phyloP scores from a whole-genome alignment of 2,888 invertebrate species.

The Folsomia manolachei region DNA sequence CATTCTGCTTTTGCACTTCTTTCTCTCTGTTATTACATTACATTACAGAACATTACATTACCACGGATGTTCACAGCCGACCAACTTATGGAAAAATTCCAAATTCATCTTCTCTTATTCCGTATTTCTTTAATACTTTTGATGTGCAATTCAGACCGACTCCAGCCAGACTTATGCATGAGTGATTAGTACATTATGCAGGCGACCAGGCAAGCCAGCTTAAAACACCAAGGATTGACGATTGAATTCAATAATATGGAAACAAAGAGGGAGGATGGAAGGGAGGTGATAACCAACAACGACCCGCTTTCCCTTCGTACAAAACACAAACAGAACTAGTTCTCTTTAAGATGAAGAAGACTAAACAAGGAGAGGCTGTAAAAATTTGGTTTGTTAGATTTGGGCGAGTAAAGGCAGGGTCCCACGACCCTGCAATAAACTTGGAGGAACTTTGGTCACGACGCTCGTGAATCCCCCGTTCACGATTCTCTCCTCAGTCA shows the following conservation, averaged over 20 bases:
- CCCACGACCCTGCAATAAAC: slow-evolving; percentile 46
- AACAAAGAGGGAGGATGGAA: slow-evolving; percentile 16
- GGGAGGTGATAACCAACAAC: slow-evolving; percentile 15
- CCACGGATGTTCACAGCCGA: slow-evolving; percentile 5
- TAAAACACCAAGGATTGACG: slow-evolving; percentile 17
- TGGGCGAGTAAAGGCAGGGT: slow-evolving; percentile 14
- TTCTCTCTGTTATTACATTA: background rate
- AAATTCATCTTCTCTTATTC: too few relatives aligned
- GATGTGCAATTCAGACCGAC: slow-evolving; percentile 17
- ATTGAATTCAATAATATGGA: slow-evolving; percentile 9
- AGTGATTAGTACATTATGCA: slow-evolving; percentile 44
- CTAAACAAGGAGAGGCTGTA: slow-evolving; percentile 6
- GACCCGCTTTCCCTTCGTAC: slow-evolving; percentile 20
- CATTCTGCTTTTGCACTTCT: slow-evolving; percentile 4
- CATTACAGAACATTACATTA: background rate
- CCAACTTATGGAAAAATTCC: slow-evolving; percentile 25
- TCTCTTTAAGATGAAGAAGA: slow-evolving; percentile 24
- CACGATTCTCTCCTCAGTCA: slow-evolving; percentile 32
- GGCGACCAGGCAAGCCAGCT: slow-evolving; percentile 26
- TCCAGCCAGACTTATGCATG: slow-evolving; percentile 45
- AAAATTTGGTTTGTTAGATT: background rate
- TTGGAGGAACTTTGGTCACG: slow-evolving; percentile 44
- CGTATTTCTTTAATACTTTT: too few relatives aligned
- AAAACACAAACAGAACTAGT: too few relatives aligned
- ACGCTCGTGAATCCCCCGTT: slow-evolving; percentile 47